Evolutionary conservation across 2,888 invertebrate genomes (phyloP).

Genomic region (Tryphoninae sp.): DNA sequence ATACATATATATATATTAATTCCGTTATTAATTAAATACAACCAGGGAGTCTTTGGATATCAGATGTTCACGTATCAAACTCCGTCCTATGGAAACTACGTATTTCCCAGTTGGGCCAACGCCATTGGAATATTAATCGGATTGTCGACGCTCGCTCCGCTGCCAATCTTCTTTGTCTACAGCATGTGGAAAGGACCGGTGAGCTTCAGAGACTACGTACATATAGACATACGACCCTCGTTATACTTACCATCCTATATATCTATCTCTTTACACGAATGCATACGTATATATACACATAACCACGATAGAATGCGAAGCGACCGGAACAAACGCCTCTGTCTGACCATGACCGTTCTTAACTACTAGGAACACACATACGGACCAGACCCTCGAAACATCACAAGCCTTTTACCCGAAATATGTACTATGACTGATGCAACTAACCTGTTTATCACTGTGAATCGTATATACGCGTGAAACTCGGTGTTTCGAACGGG

Average conservation of each 20-base stretch:
- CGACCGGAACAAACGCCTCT: neutral
- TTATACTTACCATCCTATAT: neutral
- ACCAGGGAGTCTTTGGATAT: constrained; percentile 88
- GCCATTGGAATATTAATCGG: constrained; percentile 88
- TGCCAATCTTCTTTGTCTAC: constrained; percentile 85
- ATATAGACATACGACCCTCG: constrained; percentile 1
- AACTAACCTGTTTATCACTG: neutral
- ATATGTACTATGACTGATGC: neutral
- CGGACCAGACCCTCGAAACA: neutral
- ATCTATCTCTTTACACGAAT: neutral
- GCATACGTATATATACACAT: neutral
- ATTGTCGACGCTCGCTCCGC: constrained; percentile 86
- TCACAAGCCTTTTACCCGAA: neutral
- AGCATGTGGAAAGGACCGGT: constrained; percentile 81
- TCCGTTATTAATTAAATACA: neutral
- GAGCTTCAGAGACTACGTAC: constrained; percentile 68
- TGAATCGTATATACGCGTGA: neutral
- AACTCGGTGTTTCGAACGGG: neutral
- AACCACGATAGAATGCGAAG: neutral
- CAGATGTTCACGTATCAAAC: constrained; percentile 87
- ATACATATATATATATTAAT: neutral
- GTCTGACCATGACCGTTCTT: constrained; percentile 4
- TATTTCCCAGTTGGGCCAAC: constrained; percentile 88
- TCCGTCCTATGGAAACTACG: constrained; percentile 85
- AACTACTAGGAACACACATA: neutral